These are phyloP conservation scores for Brachionichthys hirsutus DNA, from an alignment of 2,113 vertebrate genomes.

Conservation along the genomic window DNA sequence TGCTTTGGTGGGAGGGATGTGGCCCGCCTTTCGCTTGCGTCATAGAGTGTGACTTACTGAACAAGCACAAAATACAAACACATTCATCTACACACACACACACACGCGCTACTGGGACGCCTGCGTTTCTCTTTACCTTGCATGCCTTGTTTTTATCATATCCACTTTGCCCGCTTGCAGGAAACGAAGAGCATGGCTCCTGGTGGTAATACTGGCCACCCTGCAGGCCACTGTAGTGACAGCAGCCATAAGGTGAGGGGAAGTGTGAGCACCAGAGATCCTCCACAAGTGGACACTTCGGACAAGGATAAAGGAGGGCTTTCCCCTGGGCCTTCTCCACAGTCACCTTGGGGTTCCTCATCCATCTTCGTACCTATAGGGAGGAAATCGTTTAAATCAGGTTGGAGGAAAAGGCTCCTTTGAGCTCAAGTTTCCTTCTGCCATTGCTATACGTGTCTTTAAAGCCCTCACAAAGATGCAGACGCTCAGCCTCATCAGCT, in stretches of 20 bases:
- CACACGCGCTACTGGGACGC: neutral
- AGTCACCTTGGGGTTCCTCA: conserved; percentile 88
- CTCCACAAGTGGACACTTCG: conserved; percentile 79
- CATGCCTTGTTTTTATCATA: conserved; percentile 81
- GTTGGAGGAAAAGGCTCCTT: neutral
- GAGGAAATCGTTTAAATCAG: fast-evolving
- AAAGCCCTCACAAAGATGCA: neutral
- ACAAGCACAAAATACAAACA: neutral
- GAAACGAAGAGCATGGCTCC: conserved; percentile 71
- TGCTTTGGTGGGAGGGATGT: too few species aligned
- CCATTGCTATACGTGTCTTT: neutral
- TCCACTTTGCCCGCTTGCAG: conserved; percentile 67
- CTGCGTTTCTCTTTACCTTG: conserved; percentile 77
- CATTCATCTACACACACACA: neutral
- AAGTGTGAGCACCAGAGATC: conserved; percentile 83
- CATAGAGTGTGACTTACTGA: neutral
- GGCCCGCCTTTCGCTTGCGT: too few species aligned
- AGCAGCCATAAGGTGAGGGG: conserved; percentile 79
- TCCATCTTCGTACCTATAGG: conserved; percentile 91
- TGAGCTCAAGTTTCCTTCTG: neutral
- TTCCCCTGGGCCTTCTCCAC: conserved; percentile 86
- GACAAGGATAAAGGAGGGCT: conserved; percentile 80
- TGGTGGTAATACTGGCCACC: conserved; percentile 75
- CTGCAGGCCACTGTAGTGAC: conserved; percentile 75
- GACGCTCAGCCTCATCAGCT: conserved; percentile 23